Evolutionary conservation across 2,888 invertebrate genomes (phyloP), one percentile per base, ranked within the genome.

Genomic region (Ferdinandea cuprea): DNA sequence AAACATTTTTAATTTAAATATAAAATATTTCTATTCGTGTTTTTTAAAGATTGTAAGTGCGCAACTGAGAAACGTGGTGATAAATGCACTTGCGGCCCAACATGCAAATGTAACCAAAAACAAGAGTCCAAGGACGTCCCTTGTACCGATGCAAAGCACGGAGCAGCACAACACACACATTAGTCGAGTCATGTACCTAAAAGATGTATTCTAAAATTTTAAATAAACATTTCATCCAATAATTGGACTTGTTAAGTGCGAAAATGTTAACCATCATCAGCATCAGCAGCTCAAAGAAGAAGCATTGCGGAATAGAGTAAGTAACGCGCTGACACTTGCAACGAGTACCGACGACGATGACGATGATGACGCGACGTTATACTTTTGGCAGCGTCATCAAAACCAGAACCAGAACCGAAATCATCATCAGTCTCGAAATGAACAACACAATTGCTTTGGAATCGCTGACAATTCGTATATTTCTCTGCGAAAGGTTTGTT

Each of bases 331-430:
- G 56, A 69, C 68, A 50, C 74, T 80, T 74, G 74, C 74, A 61
- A 52, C 56, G 21, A 63, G 28, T 11, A 30, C 50, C 30, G 19
- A 48, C 37, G 48, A 25, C 54, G 56, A n/a, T n/a, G n/a, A n/a
- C n/a, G n/a, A n/a, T n/a, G n/a, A n/a, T n/a, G n/a, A n/a, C n/a
- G n/a, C n/a, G n/a, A 59, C 66, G 59, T 42, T 65, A 40, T 35
- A 61, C 58, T 65, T 74, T 50, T 25, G 42, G 81, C 81, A 71
- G 37, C 58, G 65, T 81, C 81, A 76, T 81, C 76, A 81, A 80
- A 73, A 80, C 63, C 74, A 65, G 30, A 63, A 44, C 46, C 80
- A 63, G 69, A 74, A 63, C 37, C 56, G 15, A 69, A 44, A 50
- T 44, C 74, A 68, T 50, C 69, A 69, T 46, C 56, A 28, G 74